Base-by-base conservation (phyloP, 2,888 invertebrate species). In the Pedicia rivosa region DNA sequence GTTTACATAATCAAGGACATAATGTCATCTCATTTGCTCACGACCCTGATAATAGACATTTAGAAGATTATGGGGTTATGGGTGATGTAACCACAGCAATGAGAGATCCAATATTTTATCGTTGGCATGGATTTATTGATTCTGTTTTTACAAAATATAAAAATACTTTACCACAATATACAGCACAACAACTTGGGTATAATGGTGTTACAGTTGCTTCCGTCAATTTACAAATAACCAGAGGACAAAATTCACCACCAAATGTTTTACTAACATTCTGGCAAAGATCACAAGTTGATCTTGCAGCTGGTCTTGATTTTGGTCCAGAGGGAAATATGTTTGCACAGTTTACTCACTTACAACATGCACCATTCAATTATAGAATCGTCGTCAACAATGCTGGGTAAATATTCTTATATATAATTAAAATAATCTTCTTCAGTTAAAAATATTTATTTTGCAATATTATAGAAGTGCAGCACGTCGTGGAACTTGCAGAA, bases 221-320 rank as follows among this genome's bases (percentile, higher is more conserved):
- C 4, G 35, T 54, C 16, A 43, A 47, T 20, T 49, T 51, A 3
- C 50, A 50, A 37, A 43, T 57, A n/a, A 44, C 41, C 3, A 39
- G 42, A 2, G 34, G 41, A 41, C 51, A 41, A 38, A 52, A 37
- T 37, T 43, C 53, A 15, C 43, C 50, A 1, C 46, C 60, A 1
- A 82, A 83, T 54, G 56, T 57, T 1, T 51, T 86, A 13, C 62
- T 66, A 44, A 84, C 83, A 0, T 79, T 69, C 62, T 87, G 86
- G 84, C 78, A 77, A 65, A 70, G 71, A 53, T 81, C 80, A 35
- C 79, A 82, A 47, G 71, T 86, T 29, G 78, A 87, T 53, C 56
- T 88, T 30, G 78, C 81, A 0, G 70, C 79, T 16, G 87, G 86
- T 0, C 64, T 88, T 36, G 86, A 88, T 61, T 87, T 87, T 57